These are phyloP conservation scores for Cherax destructor DNA, from an alignment of 1,140 invertebrate genomes.

Conservation along the genomic window DNA sequence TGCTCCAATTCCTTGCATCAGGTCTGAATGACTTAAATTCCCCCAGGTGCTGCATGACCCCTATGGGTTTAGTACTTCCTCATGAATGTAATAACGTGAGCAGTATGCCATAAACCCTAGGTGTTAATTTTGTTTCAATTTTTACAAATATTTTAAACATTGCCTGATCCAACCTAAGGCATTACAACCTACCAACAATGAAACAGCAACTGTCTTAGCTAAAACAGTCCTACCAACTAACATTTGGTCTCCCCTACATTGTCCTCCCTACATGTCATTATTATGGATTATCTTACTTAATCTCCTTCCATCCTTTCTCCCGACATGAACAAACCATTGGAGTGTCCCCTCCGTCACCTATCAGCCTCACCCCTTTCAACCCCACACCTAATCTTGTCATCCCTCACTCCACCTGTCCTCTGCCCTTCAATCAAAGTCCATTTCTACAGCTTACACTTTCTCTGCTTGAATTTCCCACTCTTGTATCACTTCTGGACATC, in stretches of 20 bases:
- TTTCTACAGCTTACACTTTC: conserved; percentile 14
- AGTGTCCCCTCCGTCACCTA: conserved; percentile 11
- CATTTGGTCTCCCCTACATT: conserved; percentile 2
- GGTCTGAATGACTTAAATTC: too few relatives aligned
- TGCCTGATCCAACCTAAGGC: too few relatives aligned
- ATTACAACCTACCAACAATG: too few relatives aligned
- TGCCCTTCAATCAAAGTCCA: conserved; percentile 13
- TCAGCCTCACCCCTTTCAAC: conserved; percentile 5
- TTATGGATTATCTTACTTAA: conserved; percentile 15
- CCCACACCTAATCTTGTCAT: conserved; percentile 10
- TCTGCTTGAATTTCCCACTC: conserved; percentile 4
- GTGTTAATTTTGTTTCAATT: too few relatives aligned
- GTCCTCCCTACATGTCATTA: conserved; percentile 8
- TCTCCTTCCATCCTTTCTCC: conserved; percentile 4
- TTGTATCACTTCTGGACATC: neutral
- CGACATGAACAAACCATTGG: conserved; percentile 11
- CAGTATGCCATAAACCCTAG: too few relatives aligned
- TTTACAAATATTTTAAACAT: neutral
- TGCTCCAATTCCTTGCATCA: too few relatives aligned
- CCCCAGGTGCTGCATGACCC: too few relatives aligned
- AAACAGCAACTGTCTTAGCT: neutral
- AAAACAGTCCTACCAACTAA: neutral
- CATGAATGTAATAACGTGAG: too few relatives aligned
- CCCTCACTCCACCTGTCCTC: conserved; percentile 11
- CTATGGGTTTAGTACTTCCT: too few relatives aligned